Evolutionary conservation across 92 coral and sea anemone species (phyloP).

Genomic region (Siderastrea siderea): DNA sequence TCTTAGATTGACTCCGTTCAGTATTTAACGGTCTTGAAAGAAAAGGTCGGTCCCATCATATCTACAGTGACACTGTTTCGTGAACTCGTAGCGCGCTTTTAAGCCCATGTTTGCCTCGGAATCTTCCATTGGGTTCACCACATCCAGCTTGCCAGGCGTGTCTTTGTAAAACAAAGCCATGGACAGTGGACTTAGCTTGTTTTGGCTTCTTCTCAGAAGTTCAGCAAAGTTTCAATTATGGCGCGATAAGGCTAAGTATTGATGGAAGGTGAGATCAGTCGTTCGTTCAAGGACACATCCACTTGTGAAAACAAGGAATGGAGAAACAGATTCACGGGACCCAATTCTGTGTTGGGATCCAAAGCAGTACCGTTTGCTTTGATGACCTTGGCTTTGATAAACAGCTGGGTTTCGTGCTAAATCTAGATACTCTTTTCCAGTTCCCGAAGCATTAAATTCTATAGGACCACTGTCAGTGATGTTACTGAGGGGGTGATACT

Average conservation of each 20-base stretch:
- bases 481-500: slow-evolving; percentile 44
- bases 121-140: slow-evolving; percentile 41
- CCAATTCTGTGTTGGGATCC: slow-evolving; percentile 21
- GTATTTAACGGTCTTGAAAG: too few relatives aligned
- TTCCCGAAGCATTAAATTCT: slow-evolving; percentile 55
- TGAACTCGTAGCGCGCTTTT: slow-evolving; percentile 51
- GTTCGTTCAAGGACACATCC: slow-evolving; percentile 51
- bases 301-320: too few relatives aligned
- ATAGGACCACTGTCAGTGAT: slow-evolving; percentile 44
- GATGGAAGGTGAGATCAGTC: slow-evolving; percentile 30
- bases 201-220: slow-evolving; percentile 68
- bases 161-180: slow-evolving; percentile 62
- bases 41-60: too few relatives aligned
- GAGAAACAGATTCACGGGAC: slow-evolving; percentile 57
- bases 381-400: slow-evolving; percentile 41
- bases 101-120: slow-evolving; percentile 61
- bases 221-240: slow-evolving; percentile 53
- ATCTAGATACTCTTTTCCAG: slow-evolving; percentile 62
- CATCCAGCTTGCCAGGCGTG: slow-evolving; percentile 66
- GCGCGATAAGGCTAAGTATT: slow-evolving; percentile 44
- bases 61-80: slow-evolving; percentile 43
- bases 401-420: slow-evolving; percentile 42
- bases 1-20: slow-evolving; percentile 61
- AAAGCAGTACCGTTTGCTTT: not conserved
- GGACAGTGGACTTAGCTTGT: slow-evolving; percentile 35